Evolutionary conservation across 2,888 invertebrate genomes (phyloP).

Genomic region (Parnassius apollo): DNA sequence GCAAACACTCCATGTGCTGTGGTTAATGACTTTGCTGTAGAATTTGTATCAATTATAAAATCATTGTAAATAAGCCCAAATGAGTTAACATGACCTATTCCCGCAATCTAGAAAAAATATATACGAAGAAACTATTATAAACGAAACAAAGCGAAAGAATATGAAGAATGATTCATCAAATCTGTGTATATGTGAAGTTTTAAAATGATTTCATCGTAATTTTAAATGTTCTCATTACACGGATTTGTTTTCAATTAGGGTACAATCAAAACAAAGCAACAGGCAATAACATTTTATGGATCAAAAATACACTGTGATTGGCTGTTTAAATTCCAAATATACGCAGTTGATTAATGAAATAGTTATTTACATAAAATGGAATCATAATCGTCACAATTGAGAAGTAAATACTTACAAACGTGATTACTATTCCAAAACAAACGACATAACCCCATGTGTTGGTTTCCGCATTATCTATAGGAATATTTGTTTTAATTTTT

Average conservation of each 20-base stretch:
- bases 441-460: slow-evolving; percentile 84
- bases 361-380: too few relatives aligned
- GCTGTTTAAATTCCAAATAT: too few relatives aligned
- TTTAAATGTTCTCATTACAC: too few relatives aligned
- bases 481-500: slow-evolving; percentile 30
- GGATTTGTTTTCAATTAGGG: too few relatives aligned
- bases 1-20: slow-evolving; percentile 69
- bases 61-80: slow-evolving; percentile 80
- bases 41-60: slow-evolving; percentile 63
- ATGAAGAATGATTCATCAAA: too few relatives aligned
- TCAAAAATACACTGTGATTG: too few relatives aligned
- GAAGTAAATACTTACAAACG: slow-evolving; percentile 77
- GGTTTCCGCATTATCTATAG: slow-evolving; percentile 27
- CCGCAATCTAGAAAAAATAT: slow-evolving; percentile 71
- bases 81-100: slow-evolving; percentile 82
- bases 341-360: too few relatives aligned
- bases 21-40: slow-evolving; percentile 66
- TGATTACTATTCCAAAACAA: slow-evolving; percentile 82
- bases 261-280: too few relatives aligned
- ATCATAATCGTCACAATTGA: background rate
- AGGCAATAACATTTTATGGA: too few relatives aligned
- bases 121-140: background rate
- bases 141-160: too few relatives aligned
- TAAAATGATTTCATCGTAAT: too few relatives aligned
- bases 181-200: too few relatives aligned